Conservation (phyloP, 2,797 vertebrate genomes). For the Neostethus bicornis region DNA sequence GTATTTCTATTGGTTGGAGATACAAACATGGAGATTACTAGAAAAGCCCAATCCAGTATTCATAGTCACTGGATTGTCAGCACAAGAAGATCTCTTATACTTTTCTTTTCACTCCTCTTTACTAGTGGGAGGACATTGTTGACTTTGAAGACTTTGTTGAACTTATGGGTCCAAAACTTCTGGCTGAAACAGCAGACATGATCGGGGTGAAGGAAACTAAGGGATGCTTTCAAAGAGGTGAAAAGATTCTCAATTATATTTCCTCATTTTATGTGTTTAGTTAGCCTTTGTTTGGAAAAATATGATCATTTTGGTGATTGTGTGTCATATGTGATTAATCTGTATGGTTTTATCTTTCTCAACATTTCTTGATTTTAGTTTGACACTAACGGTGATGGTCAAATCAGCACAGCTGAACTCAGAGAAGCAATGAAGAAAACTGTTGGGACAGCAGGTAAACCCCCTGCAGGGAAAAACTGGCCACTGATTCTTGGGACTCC, state of each 20-base stretch:
- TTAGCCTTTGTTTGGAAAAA: too few species aligned
- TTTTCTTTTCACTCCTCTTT: conserved; percentile 6
- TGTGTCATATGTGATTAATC: too few species aligned
- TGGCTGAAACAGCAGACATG: conserved; percentile 98
- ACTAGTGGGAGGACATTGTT: conserved; percentile 94
- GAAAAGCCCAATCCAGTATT: too few species aligned
- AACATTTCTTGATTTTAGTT: conserved; percentile 81
- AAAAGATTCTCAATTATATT: conserved; percentile 18
- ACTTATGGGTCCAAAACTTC: conserved; percentile 96
- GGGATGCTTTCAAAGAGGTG: conserved; percentile 96
- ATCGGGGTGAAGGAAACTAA: conserved; percentile 95
- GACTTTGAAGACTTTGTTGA: conserved; percentile 99
- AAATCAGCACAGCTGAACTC: conserved; percentile 95
- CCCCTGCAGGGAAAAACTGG: conserved; percentile 12
- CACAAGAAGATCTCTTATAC: too few species aligned
- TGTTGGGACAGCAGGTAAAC: conserved; percentile 90
- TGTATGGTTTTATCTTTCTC: background rate
- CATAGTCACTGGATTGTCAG: too few species aligned
- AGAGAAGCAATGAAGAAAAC: conserved; percentile 98
- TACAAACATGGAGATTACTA: too few species aligned
- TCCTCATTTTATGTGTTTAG: too few species aligned
- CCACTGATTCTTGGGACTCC: conserved; percentile 4
- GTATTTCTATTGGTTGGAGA: too few species aligned
- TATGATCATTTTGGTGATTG: too few species aligned
- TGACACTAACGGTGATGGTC: conserved; percentile 96